Conservation (phyloP, 2,888 invertebrate genomes). For the Palloptera scutellata region DNA sequence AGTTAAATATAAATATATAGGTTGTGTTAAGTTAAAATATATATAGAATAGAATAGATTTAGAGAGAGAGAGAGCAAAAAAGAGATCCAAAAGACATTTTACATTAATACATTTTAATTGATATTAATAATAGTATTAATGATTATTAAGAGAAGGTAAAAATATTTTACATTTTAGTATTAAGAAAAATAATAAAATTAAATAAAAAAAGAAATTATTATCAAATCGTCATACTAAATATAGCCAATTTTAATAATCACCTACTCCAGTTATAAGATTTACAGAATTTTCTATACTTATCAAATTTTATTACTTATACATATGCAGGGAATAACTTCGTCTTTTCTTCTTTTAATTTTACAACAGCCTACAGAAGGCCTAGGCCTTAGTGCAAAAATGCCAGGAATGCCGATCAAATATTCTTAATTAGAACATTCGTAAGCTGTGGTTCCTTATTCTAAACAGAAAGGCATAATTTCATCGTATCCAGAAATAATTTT, state of each 20-base stretch:
- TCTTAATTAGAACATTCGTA: too few relatives aligned
- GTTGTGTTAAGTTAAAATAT: slow-evolving; percentile 18
- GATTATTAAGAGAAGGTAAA: neutral
- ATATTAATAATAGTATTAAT: neutral
- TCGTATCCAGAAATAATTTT: too few relatives aligned
- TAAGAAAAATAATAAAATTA: neutral
- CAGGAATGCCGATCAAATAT: too few relatives aligned
- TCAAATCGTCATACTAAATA: neutral
- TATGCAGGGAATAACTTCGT: too few relatives aligned
- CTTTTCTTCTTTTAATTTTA: too few relatives aligned
- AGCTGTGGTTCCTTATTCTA: too few relatives aligned
- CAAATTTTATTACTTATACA: too few relatives aligned
- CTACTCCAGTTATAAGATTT: too few relatives aligned
- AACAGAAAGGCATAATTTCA: too few relatives aligned
- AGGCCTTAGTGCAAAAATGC: too few relatives aligned
- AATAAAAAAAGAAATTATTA: slow-evolving; percentile 13
- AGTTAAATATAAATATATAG: slow-evolving; percentile 13
- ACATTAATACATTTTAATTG: slow-evolving; percentile 33
- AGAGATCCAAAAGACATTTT: slow-evolving; percentile 65
- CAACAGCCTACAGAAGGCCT: too few relatives aligned
- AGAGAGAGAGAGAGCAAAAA: slow-evolving; percentile 37
- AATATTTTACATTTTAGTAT: slow-evolving; percentile 19
- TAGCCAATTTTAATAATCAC: neutral
- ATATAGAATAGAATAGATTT: slow-evolving; percentile 33
- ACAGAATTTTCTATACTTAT: too few relatives aligned